Base-by-base conservation (phyloP, 2,888 invertebrate genomes). In the Hydraecia micacea region DNA sequence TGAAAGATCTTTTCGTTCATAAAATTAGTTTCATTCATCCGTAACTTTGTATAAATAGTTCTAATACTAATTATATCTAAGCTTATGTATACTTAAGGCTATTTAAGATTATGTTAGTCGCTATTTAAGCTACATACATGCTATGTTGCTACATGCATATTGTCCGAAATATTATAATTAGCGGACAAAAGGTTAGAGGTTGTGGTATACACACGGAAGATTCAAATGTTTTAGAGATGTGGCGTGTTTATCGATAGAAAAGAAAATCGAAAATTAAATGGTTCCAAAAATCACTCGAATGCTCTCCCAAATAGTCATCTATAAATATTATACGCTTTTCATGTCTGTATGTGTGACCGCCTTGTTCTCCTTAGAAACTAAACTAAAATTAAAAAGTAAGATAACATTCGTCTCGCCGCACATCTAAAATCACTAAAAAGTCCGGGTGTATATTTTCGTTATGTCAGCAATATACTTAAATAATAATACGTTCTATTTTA, bases 131-230 rank as follows among this genome's bases (percentile, higher is more conserved):
- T 73, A 83, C 36, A 58, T 75, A 80, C 88, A 89, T 86, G 85
- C 88, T 83, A 75, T 7, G 18, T 60, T 39, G 28, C 87, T 84
- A 76, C 87, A 88, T 81, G 84, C 87, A 84, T 28, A 77, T 79
- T 79, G 84, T 89, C 88, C 86, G 81, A 84, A 79, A 83, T 82
- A 85, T 55, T 83, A 73, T 32, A 74, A 77, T 78, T 74, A 89
- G 87, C 88, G 88, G 89, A 93, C 94, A 95, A 95, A 95, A 95
- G 95, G 95, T 95, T 94, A 95, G 95, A 95, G 95, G 95, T 92
- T 93, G 93, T 93, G 90, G 9, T 70, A 73, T 65, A 84, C 91
- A 87, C 72, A 72, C 90, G 88, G 85, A 89, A 39, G 28, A 69
- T 79, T 85, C 36, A 28, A 21, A 63, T 46, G 32, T 62, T 79